Evolutionary conservation across 2,888 invertebrate species (phyloP).

Genomic region (Ectemnius cavifrons): DNA sequence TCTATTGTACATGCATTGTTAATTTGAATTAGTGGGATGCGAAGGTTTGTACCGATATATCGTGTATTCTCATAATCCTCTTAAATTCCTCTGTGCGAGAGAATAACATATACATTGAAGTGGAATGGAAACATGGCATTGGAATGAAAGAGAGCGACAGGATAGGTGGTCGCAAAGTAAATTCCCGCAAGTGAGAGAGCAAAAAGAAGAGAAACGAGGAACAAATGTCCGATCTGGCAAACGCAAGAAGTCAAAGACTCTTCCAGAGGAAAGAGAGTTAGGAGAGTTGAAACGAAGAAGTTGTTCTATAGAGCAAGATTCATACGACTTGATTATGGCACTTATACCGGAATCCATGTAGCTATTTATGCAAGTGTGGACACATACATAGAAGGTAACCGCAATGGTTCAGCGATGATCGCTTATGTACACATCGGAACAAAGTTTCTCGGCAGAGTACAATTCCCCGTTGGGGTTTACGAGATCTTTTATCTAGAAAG

Average conservation of each 20-base stretch:
- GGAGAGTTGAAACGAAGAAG: slow-evolving; percentile 43
- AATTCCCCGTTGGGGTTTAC: slow-evolving; percentile 47
- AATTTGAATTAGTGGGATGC: too few relatives aligned
- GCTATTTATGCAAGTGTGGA: not conserved
- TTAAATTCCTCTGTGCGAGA: too few relatives aligned
- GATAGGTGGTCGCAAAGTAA: slow-evolving; percentile 65
- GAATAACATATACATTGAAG: too few relatives aligned
- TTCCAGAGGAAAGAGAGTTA: slow-evolving; percentile 26
- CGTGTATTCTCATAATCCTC: too few relatives aligned
- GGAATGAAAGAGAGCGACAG: slow-evolving; percentile 38
- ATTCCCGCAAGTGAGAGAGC: slow-evolving; percentile 54
- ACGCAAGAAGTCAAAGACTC: slow-evolving; percentile 17
- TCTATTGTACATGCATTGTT: too few relatives aligned
- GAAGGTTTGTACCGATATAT: too few relatives aligned
- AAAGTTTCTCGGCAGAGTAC: slow-evolving; percentile 15
- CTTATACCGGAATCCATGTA: slow-evolving; percentile 39
- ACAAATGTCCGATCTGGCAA: slow-evolving; percentile 14
- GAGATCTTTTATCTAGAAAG: slow-evolving; percentile 44
- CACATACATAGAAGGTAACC: slow-evolving; percentile 7
- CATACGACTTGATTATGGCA: slow-evolving; percentile 48
- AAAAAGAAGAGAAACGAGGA: slow-evolving; percentile 30
- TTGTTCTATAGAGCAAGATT: slow-evolving; percentile 44
- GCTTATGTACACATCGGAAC: slow-evolving; percentile 13
- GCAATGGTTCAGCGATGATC: slow-evolving; percentile 25
- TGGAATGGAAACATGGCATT: too few relatives aligned